Evolutionary conservation across 2,113 vertebrate genomes (phyloP), one percentile per base, ranked within the genome.

Genomic region (Alligator sinensis): DNA sequence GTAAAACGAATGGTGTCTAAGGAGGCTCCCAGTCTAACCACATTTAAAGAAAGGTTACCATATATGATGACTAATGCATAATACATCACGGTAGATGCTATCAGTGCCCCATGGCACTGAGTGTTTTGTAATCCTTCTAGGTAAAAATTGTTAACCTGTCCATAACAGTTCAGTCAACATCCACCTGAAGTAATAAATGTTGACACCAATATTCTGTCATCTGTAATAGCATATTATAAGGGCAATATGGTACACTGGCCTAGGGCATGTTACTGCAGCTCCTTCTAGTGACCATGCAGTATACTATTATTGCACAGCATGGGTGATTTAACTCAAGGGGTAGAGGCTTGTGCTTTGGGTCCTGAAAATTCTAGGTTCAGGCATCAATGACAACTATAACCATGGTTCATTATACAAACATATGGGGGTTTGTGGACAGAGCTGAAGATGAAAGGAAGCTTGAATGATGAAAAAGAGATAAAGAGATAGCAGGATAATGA

Each of bases 361-460:
- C 47, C 55, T 54, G 57, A 76, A 83, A 80, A 22, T 74, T 47
- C 34, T 47, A 22, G 21, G 34, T 74, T 13, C 34, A 74, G 7
- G 21, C 21, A 7, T 74, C 34, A 47, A 34, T 87, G 66, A 19
- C 59, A 87, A 15, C 27, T 1, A 1, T 2, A 2, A 0, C 0
- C 0, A 2, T 55, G 3, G 4, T 60, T 94, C 54, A 68, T 76
- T 62, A 22, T 3, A 11, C 1, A 55, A 59, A 2, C 68, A 60
- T 28, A 7, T 84, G 30, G 4, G 18, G 7, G 57, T 66, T 28
- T 79, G 64, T 21, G 25, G 86, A 55, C 28, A 4, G 4, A 77
- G 17, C n/a, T 86, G 5, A 3, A 18, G n/a, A 0, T 5, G 64
- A 21, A 17, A 80, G 55, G 28, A 63, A 77, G 25, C 21, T 66